Evolutionary conservation across 2,113 vertebrate species (phyloP).

Genomic region (Myrmophylax atrothorax): DNA sequence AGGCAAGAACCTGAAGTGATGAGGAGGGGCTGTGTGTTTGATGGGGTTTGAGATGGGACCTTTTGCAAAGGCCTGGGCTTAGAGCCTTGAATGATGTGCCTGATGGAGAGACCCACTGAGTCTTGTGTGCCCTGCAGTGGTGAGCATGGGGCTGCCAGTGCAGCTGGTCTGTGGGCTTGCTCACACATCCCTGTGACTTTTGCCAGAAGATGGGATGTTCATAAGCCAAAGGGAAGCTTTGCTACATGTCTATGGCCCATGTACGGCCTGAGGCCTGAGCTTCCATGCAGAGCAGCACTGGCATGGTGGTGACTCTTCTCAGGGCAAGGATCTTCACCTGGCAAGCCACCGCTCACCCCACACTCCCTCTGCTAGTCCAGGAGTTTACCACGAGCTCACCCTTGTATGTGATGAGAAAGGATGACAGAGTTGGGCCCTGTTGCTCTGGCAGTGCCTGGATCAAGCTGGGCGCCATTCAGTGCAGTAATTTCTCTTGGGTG

Average conservation of each 20-base stretch:
- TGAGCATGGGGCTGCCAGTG: not conserved
- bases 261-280: not conserved
- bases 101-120: not conserved
- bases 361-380: rapidly evolving
- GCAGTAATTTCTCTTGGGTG: not conserved
- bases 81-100: not conserved
- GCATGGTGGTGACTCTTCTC: not conserved
- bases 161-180: not conserved
- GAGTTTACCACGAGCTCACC: not conserved
- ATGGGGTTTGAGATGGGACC: not conserved
- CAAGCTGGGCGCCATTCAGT: not conserved
- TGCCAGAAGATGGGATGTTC: not conserved
- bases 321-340: not conserved
- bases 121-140: not conserved
- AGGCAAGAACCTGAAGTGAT: not conserved
- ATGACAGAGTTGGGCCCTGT: not conserved
- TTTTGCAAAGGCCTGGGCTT: not conserved
- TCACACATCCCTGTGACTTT: not conserved
- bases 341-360: not conserved
- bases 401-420: rapidly evolving
- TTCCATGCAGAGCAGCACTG: not conserved
- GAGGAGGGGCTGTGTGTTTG: not conserved
- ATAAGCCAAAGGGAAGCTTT: not conserved
- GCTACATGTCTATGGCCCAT: not conserved
- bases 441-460: not conserved